Percentiles rank a stretch among this genome's conserved stretches.
Conservation (phyloP, 1,140 invertebrate genomes). For the Amphibalanus amphitrite region DNA sequence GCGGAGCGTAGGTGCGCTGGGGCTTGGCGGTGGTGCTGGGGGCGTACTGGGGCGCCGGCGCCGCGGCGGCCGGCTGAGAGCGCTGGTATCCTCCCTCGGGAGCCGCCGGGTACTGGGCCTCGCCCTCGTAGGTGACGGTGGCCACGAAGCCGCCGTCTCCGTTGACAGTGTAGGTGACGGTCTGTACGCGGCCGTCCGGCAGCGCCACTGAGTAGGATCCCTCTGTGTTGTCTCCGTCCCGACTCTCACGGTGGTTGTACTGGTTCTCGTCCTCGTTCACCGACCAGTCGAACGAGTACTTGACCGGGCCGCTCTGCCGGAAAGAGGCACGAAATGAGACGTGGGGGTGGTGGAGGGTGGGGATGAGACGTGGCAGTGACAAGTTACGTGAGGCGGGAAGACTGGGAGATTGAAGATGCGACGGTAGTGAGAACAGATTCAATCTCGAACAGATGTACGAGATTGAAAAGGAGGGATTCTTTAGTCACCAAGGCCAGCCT, state of each 20-base stretch:
- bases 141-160: slow-evolving; percentile 12
- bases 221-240: neutral
- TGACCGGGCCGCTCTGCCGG: neutral
- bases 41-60: too few relatives aligned
- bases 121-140: slow-evolving; percentile 12
- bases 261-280: slow-evolving; percentile 1
- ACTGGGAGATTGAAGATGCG: too few relatives aligned
- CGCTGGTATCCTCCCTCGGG: too few relatives aligned
- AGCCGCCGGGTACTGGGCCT: slow-evolving; percentile 5
- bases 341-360: too few relatives aligned
- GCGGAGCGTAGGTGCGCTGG: neutral
- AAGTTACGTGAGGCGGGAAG: too few relatives aligned
- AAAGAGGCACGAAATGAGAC: too few relatives aligned
- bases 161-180: slow-evolving; percentile 10
- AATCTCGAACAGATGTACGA: too few relatives aligned
- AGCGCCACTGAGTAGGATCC: slow-evolving; percentile 3
- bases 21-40: neutral
- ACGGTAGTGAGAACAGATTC: too few relatives aligned
- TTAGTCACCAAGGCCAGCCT: too few relatives aligned
- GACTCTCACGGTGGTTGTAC: neutral
- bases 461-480: too few relatives aligned
- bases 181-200: slow-evolving; percentile 2
- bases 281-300: neutral
- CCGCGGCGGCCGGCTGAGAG: too few relatives aligned
- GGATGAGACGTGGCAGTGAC: too few relatives aligned